A percentile compares a stretch with the other conserved stretches of the same genome.
Conservation (phyloP, 2,888 invertebrate species). For the Meteorus cinctellus region DNA sequence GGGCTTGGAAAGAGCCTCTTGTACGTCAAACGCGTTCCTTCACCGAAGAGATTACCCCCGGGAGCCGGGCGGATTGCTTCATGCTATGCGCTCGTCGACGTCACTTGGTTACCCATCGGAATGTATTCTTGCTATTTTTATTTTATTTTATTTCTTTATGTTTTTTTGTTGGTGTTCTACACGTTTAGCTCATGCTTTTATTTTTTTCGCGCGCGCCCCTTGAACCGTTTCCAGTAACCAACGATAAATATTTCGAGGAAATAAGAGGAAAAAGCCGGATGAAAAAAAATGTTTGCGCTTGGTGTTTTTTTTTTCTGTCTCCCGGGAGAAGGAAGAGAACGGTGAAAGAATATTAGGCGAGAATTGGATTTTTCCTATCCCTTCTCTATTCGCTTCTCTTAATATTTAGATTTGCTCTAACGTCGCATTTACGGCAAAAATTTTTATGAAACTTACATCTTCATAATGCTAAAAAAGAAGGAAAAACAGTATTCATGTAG, state of each 20-base stretch:
- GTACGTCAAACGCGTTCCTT: conserved; percentile 31
- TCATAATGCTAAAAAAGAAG: background rate
- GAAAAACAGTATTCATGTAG: background rate
- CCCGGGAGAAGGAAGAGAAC: background rate
- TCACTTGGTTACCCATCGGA: conserved; percentile 28
- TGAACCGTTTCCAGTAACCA: background rate
- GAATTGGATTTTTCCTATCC: conserved; percentile 22
- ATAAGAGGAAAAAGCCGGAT: background rate
- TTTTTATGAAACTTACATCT: conserved; percentile 31
- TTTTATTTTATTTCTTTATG: conserved; percentile 4
- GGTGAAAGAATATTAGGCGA: background rate
- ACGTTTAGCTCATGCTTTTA: conserved; percentile 11
- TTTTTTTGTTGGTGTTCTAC: conserved; percentile 4
- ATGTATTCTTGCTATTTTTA: conserved; percentile 15
- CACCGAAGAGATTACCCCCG: conserved; percentile 31
- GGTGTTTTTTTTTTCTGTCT: background rate
- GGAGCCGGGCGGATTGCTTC: conserved; percentile 10
- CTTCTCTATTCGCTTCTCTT: background rate
- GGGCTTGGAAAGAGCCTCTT: conserved; percentile 3
- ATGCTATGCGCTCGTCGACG: conserved; percentile 21
- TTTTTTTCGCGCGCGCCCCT: background rate
- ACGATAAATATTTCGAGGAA: conserved; percentile 17
- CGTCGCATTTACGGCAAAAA: conserved; percentile 29
- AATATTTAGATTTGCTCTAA: conserved; percentile 9
- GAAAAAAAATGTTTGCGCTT: background rate